Base-by-base conservation (phyloP, 2,888 invertebrate species). In the Drosophila neutralis region DNA sequence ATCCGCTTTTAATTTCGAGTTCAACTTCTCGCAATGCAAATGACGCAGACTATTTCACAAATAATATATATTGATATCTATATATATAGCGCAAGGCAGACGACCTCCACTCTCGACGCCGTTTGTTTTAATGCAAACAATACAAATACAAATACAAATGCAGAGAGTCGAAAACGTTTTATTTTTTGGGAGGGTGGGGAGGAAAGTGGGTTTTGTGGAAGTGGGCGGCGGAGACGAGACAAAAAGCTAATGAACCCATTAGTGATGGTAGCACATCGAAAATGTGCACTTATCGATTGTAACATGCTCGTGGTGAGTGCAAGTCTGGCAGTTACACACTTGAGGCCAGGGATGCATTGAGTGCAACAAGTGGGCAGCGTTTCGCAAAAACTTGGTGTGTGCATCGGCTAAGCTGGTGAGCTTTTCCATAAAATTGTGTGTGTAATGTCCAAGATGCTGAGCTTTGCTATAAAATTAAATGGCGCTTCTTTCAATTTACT, bases 121-220 rank as follows among this genome's bases (percentile, higher is more conserved):
- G 79, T 82, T 82, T 80, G 79, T 75, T 82, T 78, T 78, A 80
- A 80, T 75, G 79, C 82, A 81, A 82, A 76, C 80, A 81, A 80
- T 79, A 71, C 79, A 69, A 74, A 78, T 40, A 70, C 52, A 52
- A n/a, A 80, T 73, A 67, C 76, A 69, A 74, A 78, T 42, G 69
- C 54, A n/a, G 45, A 24, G 63, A 71, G 63, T 54, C 71, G 65
- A 75, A 75, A 75, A 66, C 65, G 69, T 66, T 72, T 80, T 75
- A 74, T 80, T 69, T 77, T 75, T 78, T 80, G 61, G 70, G 70
- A 15, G 45, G 45, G 45, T 21, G 24, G 45, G 77, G 77, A 33
- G 67, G 64, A 71, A 69, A 58, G 76, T 71, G 71, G 77, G 76
- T 59, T 65, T 59, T 56, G 64, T 71, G 13, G 53, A 45, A 48